Conservation (phyloP, 2,888 invertebrate species). For the Baccha elongata region DNA sequence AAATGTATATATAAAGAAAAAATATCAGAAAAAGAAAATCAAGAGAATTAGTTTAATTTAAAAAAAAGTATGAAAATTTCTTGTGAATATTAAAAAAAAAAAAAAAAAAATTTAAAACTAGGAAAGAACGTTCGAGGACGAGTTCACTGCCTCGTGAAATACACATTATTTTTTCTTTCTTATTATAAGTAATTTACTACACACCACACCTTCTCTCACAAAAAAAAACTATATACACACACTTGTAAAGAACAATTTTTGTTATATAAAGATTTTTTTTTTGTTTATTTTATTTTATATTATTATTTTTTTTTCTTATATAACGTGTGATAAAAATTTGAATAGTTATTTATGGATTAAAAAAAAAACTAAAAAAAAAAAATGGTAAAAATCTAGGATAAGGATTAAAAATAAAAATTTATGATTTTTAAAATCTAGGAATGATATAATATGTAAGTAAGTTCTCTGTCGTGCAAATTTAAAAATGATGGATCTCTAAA, state of each 20-base stretch:
- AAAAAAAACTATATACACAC: slow-evolving; percentile 12
- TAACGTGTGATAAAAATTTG: slow-evolving; percentile 70
- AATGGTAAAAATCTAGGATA: slow-evolving; percentile 47
- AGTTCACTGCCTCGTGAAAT: slow-evolving; percentile 67
- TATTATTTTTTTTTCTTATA: slow-evolving; percentile 42
- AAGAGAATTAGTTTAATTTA: slow-evolving; percentile 65
- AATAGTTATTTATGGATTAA: slow-evolving; percentile 67
- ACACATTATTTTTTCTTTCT: slow-evolving; percentile 24
- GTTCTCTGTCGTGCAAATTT: slow-evolving; percentile 47
- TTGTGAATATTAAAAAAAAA: slow-evolving; percentile 57
- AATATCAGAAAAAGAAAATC: slow-evolving; percentile 44
- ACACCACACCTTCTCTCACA: slow-evolving; percentile 14
- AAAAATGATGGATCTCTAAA: slow-evolving; percentile 52
- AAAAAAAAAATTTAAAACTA: no score
- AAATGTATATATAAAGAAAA: slow-evolving; percentile 29
- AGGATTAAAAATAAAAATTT: slow-evolving; percentile 46
- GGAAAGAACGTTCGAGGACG: slow-evolving; percentile 39
- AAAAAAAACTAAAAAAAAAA: slow-evolving; percentile 22
- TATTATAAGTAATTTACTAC: slow-evolving; percentile 9
- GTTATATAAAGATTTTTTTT: slow-evolving; percentile 36
- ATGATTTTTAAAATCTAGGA: slow-evolving; percentile 70
- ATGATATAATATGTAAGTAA: slow-evolving; percentile 32
- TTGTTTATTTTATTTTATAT: slow-evolving; percentile 31
- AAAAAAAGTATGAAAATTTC: slow-evolving; percentile 27
- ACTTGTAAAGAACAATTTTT: slow-evolving; percentile 46